Conservation (phyloP, 2,888 invertebrate genomes). For the Cheiracanthium punctorium region DNA sequence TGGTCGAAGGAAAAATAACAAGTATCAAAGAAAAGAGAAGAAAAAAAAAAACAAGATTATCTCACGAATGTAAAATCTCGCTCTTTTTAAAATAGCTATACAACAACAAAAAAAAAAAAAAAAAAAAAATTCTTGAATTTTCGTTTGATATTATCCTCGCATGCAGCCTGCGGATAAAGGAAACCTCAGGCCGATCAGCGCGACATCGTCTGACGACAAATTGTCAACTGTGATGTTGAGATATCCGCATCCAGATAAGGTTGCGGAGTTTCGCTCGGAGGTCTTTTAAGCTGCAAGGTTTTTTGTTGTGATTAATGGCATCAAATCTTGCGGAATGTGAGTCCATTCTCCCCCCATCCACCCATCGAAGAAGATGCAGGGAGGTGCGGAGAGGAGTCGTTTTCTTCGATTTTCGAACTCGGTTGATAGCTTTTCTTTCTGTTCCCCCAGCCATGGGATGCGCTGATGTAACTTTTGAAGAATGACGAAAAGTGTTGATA, state of each 20-base stretch:
- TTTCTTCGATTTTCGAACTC: conserved; percentile 66
- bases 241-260: neutral
- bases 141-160: neutral
- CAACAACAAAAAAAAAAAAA: neutral
- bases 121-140: neutral
- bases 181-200: neutral
- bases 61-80: neutral
- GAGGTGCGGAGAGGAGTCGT: conserved; percentile 23
- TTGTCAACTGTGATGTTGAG: conserved; percentile 51
- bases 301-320: conserved; percentile 68
- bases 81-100: neutral
- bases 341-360: neutral
- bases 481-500: conserved; percentile 66
- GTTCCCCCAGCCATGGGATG: conserved; percentile 27
- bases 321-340: conserved; percentile 67
- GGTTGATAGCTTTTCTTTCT: conserved; percentile 49
- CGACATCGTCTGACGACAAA: conserved; percentile 56
- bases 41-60: neutral
- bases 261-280: conserved; percentile 3
- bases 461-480: conserved; percentile 58
- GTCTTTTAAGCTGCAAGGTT: conserved; percentile 52
- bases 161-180: neutral
- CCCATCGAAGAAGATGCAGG: neutral
- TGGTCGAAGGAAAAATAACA: neutral
- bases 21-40: neutral